These are phyloP conservation scores for Hexactinellida sp. DNA, from an alignment of 37 sponge, comb jelly and placozoan genomes.

Conservation along the genomic window DNA sequence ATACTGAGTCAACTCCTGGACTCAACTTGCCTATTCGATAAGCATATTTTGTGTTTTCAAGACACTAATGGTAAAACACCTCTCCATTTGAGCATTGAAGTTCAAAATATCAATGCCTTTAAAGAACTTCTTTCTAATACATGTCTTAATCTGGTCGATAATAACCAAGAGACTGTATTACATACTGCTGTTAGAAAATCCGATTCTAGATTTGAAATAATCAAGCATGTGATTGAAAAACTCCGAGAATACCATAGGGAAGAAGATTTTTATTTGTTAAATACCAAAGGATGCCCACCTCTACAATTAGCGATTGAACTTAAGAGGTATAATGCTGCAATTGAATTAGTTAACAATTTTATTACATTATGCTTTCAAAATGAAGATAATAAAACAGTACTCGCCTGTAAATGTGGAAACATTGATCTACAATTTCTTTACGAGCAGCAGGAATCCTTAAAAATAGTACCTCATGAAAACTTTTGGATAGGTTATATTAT, in stretches of 20 bases:
- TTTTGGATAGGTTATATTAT: background rate
- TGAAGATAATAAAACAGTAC: background rate
- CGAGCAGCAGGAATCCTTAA: background rate
- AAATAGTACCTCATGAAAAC: background rate
- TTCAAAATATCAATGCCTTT: background rate
- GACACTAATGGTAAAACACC: background rate
- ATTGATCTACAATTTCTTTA: background rate
- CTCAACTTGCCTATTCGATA: background rate
- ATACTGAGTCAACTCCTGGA: background rate
- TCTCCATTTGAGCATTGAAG: constrained; percentile 4
- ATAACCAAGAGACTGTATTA: background rate
- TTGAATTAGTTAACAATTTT: background rate
- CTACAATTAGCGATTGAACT: background rate
- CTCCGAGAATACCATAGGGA: background rate
- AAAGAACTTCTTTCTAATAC: background rate
- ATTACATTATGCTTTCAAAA: background rate
- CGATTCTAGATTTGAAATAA: background rate
- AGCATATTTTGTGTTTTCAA: background rate
- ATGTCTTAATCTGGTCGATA: background rate
- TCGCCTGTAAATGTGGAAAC: background rate
- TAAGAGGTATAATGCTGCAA: background rate
- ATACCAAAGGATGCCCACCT: background rate
- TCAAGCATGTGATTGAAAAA: background rate
- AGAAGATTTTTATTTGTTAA: background rate
- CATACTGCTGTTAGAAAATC: background rate